phyloP scores from a whole-genome alignment of 2,113 vertebrate species.

The Mirza zaza region DNA sequence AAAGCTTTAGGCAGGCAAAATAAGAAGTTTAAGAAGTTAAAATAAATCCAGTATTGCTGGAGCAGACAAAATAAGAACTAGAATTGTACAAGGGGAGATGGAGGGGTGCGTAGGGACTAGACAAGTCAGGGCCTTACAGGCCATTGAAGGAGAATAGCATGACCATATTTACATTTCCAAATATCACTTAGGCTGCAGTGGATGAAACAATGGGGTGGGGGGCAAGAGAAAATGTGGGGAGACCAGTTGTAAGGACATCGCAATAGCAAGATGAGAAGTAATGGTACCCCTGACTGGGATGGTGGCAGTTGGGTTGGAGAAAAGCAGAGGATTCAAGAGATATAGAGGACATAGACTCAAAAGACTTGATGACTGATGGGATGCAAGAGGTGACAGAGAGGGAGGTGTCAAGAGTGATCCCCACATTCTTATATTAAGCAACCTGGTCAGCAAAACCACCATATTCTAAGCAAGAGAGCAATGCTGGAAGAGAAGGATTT shows the following conservation, averaged over 20 bases:
- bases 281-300: not conserved
- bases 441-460: not conserved
- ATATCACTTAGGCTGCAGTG: not conserved
- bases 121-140: not conserved
- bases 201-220: not conserved
- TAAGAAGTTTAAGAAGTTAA: not conserved
- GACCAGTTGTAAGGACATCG: not conserved
- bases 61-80: not conserved
- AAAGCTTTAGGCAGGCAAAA: slow-evolving; percentile 4
- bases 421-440: not conserved
- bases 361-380: not conserved
- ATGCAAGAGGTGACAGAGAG: not conserved
- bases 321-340: not conserved
- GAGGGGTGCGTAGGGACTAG: not conserved
- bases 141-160: not conserved
- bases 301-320: not conserved
- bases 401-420: not conserved
- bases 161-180: not conserved
- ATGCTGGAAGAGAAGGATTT: not conserved
- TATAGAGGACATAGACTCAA: not conserved
- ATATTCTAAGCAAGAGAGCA: not conserved
- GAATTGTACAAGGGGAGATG: not conserved
- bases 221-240: not conserved
- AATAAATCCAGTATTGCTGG: not conserved
- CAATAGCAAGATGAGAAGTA: not conserved